A percentile compares a stretch with the other conserved stretches of the same genome.
These are phyloP conservation scores for Archaeoteleia sp. DNA, from an alignment of 2,888 invertebrate species.

Conservation along the genomic window DNA sequence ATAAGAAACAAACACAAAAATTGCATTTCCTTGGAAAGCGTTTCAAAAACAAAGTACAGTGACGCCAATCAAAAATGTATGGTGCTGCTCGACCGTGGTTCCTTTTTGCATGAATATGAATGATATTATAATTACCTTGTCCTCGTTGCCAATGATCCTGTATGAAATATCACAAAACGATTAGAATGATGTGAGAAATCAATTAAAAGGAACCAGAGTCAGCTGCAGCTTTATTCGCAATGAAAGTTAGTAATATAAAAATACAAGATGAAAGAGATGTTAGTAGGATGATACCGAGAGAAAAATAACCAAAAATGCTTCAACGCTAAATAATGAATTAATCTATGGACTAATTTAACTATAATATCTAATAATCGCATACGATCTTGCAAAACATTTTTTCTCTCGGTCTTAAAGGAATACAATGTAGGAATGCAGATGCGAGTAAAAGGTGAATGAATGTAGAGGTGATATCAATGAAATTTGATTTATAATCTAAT, in stretches of 20 bases:
- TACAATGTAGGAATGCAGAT: no score
- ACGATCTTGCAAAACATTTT: no score
- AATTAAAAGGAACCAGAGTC: conserved; percentile 25
- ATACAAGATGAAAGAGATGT: conserved; percentile 2
- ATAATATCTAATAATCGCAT: no score
- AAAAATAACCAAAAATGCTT: conserved; percentile 1
- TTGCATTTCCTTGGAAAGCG: conserved; percentile 20
- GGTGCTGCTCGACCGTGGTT: conserved; percentile 22
- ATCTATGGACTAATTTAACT: background rate
- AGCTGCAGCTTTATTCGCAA: conserved; percentile 10
- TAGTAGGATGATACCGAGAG: conserved; percentile 22
- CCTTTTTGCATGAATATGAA: conserved; percentile 9
- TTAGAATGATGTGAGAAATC: conserved; percentile 15
- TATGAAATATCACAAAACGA: conserved; percentile 21
- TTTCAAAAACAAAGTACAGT: conserved; percentile 10
- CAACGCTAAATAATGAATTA: conserved; percentile 2
- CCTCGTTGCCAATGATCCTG: conserved; percentile 24
- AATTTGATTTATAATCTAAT: conserved; percentile 56
- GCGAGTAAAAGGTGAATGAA: conserved; percentile 1
- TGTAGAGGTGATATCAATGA: conserved; percentile 54
- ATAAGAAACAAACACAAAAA: background rate
- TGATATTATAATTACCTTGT: conserved; percentile 34
- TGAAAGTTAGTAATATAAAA: conserved; percentile 18
- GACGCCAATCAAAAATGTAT: conserved; percentile 18
- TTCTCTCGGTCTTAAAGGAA: no score